phyloP scores from a whole-genome alignment of 1,140 invertebrate genomes.

The Teleopsis dalmanni region DNA sequence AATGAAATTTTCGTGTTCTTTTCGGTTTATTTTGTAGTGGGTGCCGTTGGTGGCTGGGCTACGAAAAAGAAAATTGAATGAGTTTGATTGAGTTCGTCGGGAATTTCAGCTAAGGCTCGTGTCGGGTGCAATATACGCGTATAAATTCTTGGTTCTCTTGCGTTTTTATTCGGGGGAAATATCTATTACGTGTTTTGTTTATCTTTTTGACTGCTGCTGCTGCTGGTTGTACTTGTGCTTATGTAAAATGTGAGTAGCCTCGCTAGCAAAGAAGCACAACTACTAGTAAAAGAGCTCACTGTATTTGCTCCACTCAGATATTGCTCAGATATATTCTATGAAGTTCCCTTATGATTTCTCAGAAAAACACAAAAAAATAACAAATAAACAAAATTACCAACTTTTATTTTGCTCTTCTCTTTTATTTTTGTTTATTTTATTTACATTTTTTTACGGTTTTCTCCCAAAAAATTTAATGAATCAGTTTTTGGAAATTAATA shows the following conservation, averaged over 20 bases:
- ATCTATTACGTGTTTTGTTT: conserved; percentile 3
- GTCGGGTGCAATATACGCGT: no score
- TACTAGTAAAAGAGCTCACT: background rate
- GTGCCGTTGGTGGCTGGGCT: background rate
- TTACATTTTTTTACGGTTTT: no score
- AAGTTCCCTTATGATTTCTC: background rate
- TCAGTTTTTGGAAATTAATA: no score
- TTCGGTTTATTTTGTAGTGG: background rate
- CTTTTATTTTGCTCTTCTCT: no score
- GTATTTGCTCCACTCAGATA: background rate
- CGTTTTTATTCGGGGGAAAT: background rate
- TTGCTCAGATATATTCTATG: background rate
- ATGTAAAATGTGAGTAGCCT: background rate
- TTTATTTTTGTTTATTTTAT: no score
- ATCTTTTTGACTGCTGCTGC: background rate
- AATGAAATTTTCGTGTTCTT: background rate
- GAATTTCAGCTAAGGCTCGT: no score
- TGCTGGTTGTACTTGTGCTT: background rate
- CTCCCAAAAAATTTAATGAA: no score
- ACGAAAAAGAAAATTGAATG: background rate
- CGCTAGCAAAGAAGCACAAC: background rate
- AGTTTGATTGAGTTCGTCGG: background rate
- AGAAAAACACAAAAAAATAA: no score
- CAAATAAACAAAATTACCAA: no score
- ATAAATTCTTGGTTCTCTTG: no score